These are phyloP conservation scores for Leptinotarsa undecemlineata DNA, from an alignment of 1,140 invertebrate species.

Conservation along the genomic window DNA sequence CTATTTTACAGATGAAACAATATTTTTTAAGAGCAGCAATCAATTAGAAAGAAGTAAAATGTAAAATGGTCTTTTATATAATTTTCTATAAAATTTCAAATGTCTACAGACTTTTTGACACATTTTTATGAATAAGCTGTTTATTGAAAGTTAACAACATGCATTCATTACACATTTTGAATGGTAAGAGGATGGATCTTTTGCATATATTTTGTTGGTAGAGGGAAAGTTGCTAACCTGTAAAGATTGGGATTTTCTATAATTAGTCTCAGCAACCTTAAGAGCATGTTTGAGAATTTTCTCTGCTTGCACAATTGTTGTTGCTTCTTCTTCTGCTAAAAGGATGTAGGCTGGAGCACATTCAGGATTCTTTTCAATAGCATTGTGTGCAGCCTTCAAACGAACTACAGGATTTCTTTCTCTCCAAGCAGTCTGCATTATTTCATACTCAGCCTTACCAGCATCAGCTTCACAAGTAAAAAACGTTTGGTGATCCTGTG, in stretches of 20 bases:
- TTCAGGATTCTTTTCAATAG: conserved; percentile 88
- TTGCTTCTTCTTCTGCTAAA: conserved; percentile 94
- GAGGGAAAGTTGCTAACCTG: conserved; percentile 57
- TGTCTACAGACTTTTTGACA: no score
- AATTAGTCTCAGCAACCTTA: conserved; percentile 86
- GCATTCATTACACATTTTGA: no score
- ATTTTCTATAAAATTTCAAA: no score
- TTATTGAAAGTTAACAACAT: no score
- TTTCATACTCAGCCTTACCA: conserved; percentile 91
- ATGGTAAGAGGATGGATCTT: no score
- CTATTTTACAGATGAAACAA: no score
- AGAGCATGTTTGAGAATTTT: conserved; percentile 86
- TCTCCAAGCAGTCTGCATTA: conserved; percentile 97
- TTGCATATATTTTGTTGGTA: no score
- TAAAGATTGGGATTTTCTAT: conserved; percentile 77
- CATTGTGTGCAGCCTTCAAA: conserved; percentile 90
- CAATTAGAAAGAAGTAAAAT: no score
- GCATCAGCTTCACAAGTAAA: conserved; percentile 92
- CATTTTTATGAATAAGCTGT: no score
- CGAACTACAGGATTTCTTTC: conserved; percentile 90
- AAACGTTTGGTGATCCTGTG: conserved; percentile 98
- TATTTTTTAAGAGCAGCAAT: no score
- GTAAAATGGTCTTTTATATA: no score
- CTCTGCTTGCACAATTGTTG: conserved; percentile 87
- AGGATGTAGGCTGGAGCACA: conserved; percentile 95